phyloP scores from a whole-genome alignment of 2,113 vertebrate genomes.

The Taxidea taxus region DNA sequence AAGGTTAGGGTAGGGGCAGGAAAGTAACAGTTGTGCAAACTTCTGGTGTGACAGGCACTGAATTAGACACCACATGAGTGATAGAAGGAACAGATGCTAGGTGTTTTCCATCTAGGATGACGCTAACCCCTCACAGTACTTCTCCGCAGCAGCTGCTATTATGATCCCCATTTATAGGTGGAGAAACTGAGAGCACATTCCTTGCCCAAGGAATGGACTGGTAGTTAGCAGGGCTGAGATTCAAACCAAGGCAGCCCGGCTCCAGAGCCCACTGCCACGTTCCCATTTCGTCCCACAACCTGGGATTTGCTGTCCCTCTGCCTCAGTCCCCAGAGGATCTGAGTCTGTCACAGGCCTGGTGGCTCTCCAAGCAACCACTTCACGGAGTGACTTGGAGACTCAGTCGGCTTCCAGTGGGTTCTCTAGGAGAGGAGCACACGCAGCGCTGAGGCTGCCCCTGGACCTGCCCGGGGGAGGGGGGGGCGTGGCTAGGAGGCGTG shows the following conservation, averaged over 20 bases:
- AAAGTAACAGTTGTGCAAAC: not conserved
- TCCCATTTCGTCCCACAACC: no score
- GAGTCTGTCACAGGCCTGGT: not conserved
- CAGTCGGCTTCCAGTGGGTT: accelerated
- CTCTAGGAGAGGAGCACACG: not conserved
- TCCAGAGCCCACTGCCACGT: not conserved
- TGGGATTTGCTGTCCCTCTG: not conserved
- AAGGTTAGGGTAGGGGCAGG: not conserved
- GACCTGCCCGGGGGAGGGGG: no score
- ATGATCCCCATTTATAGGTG: not conserved
- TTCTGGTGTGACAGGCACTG: not conserved
- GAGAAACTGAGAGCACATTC: not conserved
- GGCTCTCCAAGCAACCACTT: not conserved
- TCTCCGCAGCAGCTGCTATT: not conserved
- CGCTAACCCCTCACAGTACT: not conserved
- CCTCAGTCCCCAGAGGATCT: not conserved
- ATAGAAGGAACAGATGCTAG: accelerated
- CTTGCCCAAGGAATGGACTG: not conserved
- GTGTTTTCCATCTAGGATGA: not conserved
- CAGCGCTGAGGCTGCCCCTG: accelerated
- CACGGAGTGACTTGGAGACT: not conserved
- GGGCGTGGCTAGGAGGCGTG: not conserved
- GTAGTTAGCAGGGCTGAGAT: not conserved
- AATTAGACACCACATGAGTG: not conserved
- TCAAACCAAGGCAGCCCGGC: no score